A percentile compares a stretch with the other conserved stretches of the same genome.
Evolutionary conservation across 2,797 vertebrate genomes (phyloP).

Genomic region (Smutsia gigantea): DNA sequence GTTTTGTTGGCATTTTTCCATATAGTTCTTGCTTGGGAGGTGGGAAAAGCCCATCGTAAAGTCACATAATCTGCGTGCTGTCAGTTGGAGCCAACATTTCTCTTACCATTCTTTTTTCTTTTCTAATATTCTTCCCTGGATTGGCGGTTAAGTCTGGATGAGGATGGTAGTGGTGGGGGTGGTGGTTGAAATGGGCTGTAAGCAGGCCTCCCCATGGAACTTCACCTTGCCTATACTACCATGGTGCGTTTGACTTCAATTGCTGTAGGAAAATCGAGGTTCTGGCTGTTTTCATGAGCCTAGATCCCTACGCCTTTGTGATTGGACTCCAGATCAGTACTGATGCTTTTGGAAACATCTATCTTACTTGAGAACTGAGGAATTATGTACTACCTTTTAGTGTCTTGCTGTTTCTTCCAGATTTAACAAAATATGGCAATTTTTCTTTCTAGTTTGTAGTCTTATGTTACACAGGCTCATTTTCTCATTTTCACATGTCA

Average conservation of each 20-base stretch:
- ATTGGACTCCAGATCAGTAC: neutral
- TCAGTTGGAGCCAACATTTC: neutral
- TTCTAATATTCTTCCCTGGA: neutral
- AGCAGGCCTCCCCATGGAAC: neutral
- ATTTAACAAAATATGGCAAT: neutral
- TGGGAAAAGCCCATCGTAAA: neutral
- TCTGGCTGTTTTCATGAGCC: neutral
- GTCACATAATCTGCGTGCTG: neutral
- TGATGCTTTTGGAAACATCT: neutral
- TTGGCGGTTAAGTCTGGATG: neutral
- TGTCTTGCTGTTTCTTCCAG: neutral
- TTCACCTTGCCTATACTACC: neutral
- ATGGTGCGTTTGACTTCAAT: neutral
- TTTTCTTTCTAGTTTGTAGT: neutral
- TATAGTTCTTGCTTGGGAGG: neutral
- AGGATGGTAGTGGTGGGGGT: neutral
- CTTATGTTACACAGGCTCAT: neutral
- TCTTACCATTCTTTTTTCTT: neutral
- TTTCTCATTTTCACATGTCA: neutral
- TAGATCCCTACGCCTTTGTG: neutral
- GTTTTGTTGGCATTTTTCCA: neutral
- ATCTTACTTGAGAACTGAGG: neutral
- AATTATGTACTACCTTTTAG: neutral
- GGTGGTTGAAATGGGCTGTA: neutral
- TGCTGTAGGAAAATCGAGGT: neutral